Conservation (phyloP, 2,888 invertebrate genomes). For the Hyles lineata region DNA sequence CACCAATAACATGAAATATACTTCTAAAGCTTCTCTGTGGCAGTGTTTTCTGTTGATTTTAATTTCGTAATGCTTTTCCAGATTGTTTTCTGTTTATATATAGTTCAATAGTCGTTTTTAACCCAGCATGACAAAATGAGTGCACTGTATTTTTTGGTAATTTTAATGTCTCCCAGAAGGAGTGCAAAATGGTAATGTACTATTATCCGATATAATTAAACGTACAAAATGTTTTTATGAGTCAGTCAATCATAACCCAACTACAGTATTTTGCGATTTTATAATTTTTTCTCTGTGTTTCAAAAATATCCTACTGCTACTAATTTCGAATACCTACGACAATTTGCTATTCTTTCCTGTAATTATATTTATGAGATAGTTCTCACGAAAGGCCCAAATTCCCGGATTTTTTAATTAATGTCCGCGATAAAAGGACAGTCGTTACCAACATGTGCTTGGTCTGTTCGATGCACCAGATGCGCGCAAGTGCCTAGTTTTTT, state of each 20-base stretch:
- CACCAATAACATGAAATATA: not conserved
- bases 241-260: too few species aligned
- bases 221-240: too few species aligned
- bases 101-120: not conserved
- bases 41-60: not conserved
- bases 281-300: not conserved
- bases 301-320: not conserved
- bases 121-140: not conserved
- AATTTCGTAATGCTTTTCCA: not conserved
- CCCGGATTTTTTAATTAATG: slow-evolving; percentile 7
- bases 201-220: too few species aligned
- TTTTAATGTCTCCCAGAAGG: too few species aligned
- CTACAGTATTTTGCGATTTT: too few species aligned
- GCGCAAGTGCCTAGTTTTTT: slow-evolving; percentile 36
- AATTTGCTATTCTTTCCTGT: not conserved
- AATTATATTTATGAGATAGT: not conserved
- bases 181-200: too few species aligned
- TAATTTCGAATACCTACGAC: not conserved
- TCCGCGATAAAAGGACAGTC: slow-evolving; percentile 32
- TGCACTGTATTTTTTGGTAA: too few species aligned
- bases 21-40: not conserved
- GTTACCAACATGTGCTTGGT: slow-evolving; percentile 43
- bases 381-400: not conserved
- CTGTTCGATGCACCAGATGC: slow-evolving; percentile 43
- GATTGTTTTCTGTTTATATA: not conserved